Evolutionary conservation across 2,888 invertebrate genomes (phyloP), one percentile per base, ranked within the genome.

Genomic region (Xiphydria camelus): DNA sequence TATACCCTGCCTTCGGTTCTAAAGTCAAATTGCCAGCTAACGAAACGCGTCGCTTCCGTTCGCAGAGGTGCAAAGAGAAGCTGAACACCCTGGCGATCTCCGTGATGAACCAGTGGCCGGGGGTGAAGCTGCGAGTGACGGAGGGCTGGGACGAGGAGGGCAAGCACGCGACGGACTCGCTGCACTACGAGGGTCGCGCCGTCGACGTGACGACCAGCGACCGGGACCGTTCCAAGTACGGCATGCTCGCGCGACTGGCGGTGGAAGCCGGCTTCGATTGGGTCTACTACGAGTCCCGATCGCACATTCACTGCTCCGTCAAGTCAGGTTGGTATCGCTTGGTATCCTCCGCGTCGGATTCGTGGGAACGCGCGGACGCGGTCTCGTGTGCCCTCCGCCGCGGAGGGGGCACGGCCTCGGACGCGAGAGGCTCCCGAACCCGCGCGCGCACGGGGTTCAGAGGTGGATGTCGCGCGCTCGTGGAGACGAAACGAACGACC

Each of bases 51-150:
- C n/a, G n/a, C n/a, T n/a, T n/a, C 20, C 39, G 26, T 15, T 88
- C 87, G 38, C 86, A 96, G 97, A 85, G 95, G 75, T 94, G 95
- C 79, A 94, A 92, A 77, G 96, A 96, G 79, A 94, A 92, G 77
- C 79, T 97, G 65, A 93, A 95, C 79, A 91, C 91, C 46, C 79
- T 97, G 70, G 94, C 96, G 44, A 91, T 95, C 72, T 91, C 92
- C 64, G 96, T 97, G 76, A 94, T 95, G 93, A 96, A 96, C 80
- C 92, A 93, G 76, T 97, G 97, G 96, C 95, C 95, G 0, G 92
- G 94, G n/a, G 88, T 95, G 51, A 84, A 86, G 62, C 82, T 97
- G 63, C 82, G 94, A 44, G 96, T 97, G 53, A 94, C 90, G 55
- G 96, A 97, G 77, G 94, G 93, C 42, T 97, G 95, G 95, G 94